Base-by-base conservation (phyloP, 2,113 vertebrate genomes). In the Orcinus orca region DNA sequence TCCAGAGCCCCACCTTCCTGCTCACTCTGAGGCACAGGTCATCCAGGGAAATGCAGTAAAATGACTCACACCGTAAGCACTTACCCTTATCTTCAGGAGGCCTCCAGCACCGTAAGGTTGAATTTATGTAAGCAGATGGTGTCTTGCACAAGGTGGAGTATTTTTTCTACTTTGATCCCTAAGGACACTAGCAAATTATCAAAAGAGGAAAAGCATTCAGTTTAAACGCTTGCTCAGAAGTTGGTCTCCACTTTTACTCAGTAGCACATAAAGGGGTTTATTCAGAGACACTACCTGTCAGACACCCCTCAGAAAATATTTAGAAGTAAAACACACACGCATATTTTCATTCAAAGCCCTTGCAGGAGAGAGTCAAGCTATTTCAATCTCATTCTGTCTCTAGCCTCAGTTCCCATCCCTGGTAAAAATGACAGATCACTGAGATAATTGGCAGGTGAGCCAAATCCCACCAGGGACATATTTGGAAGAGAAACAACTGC, bases 191-290 rank as follows among this genome's bases (percentile, higher is more conserved):
- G n/a, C n/a, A 95, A 89, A 76, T 62, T 79, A 87, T n/a, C 44
- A 82, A 97, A 95, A 53, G 21, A 85, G 93, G 26, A 63, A 50
- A 88, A 20, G 26, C 3, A 1, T 36, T 80, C 25, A 23, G 9
- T 73, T 84, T 95, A 90, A 63, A 88, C 18, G 82, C 65, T 74
- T 80, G 50, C 8, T 53, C 36, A 20, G 70, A 95, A 70, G 21
- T 67, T 50, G 62, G 10, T 36, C 76, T 93, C 70, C 63, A 20
- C n/a, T 84, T 79, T 76, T 86, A 76, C 36, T 85, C 33, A 81
- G 38, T 60, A 81, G 50, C 77, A 85, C 53, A 88, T 47, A 47
- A 86, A 65, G 41, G 41, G 25, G 53, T 77, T 86, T 77, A 53
- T 36, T 92, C 60, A 95, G 68, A 90, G 80, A 83, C 0, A 26